Evolutionary conservation across 2,888 invertebrate genomes (phyloP).

Genomic region (Nemurella pictetii): DNA sequence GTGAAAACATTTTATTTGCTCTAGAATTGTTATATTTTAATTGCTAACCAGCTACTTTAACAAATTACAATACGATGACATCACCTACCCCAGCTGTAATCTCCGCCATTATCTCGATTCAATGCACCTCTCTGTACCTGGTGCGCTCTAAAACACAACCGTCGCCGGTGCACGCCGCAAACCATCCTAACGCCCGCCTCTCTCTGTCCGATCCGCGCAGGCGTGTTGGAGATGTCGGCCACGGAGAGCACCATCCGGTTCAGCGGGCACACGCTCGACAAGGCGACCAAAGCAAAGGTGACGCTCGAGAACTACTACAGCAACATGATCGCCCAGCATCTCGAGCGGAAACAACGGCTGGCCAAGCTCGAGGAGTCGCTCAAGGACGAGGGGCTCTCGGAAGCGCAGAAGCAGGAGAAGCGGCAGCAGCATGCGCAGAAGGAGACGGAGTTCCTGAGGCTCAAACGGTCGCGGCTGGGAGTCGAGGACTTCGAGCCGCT

Average conservation of each 20-base stretch:
- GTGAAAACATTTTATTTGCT: too few relatives aligned
- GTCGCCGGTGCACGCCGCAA: too few relatives aligned
- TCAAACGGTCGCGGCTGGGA: slow-evolving; percentile 93
- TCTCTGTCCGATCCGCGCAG: slow-evolving; percentile 55
- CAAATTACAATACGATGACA: not conserved
- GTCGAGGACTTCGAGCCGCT: slow-evolving; percentile 98
- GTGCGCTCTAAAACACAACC: too few relatives aligned
- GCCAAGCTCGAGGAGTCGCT: slow-evolving; percentile 95
- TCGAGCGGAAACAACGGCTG: slow-evolving; percentile 92
- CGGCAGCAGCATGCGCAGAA: slow-evolving; percentile 95
- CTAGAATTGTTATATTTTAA: too few relatives aligned
- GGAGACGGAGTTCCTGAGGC: slow-evolving; percentile 96
- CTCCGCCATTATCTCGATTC: not conserved
- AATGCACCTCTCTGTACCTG: too few relatives aligned
- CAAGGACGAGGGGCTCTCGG: slow-evolving; percentile 92
- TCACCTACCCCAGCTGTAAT: not conserved
- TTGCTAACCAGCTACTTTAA: not conserved
- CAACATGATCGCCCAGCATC: slow-evolving; percentile 95
- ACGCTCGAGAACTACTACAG: slow-evolving; percentile 99
- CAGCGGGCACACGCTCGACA: slow-evolving; percentile 96
- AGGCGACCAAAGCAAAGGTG: slow-evolving; percentile 98
- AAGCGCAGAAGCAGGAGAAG: slow-evolving; percentile 92
- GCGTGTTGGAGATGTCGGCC: slow-evolving; percentile 83
- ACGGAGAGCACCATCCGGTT: slow-evolving; percentile 85
- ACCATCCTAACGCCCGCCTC: not conserved